A percentile compares a stretch with the other conserved stretches of the same genome.
These are phyloP conservation scores for Girardinus metallicus DNA, from an alignment of 2,797 vertebrate species.

Conservation along the genomic window DNA sequence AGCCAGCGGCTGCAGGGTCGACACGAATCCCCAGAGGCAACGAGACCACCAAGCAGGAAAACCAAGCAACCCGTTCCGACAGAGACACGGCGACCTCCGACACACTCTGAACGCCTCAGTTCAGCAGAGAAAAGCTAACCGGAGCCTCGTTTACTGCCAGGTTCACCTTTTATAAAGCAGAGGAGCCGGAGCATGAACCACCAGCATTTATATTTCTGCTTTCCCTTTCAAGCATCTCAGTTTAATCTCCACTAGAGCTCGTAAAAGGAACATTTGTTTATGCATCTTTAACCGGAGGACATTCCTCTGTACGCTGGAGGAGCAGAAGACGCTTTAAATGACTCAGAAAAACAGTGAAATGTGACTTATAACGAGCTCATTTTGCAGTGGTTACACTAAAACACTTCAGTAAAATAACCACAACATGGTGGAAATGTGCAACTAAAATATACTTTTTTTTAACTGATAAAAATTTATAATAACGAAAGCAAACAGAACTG, in stretches of 20 bases:
- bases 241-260: neutral
- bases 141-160: conserved; percentile 27
- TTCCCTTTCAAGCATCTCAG: neutral
- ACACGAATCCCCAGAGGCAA: conserved; percentile 49
- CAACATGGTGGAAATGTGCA: neutral
- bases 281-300: neutral
- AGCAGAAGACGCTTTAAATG: neutral
- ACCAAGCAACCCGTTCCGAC: conserved; percentile 6
- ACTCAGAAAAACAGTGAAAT: neutral
- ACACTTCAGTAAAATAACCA: neutral
- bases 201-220: neutral
- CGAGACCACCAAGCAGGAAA: conserved; percentile 18
- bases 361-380: neutral
- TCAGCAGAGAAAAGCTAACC: conserved; percentile 17
- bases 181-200: neutral
- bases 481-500: neutral
- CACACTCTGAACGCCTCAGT: conserved; percentile 15
- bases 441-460: neutral
- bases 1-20: conserved; percentile 37
- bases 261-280: neutral
- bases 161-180: conserved; percentile 20
- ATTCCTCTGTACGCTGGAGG: neutral
- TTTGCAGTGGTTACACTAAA: neutral
- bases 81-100: conserved; percentile 35
- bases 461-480: neutral